Percentiles rank a stretch among this genome's conserved stretches.
phyloP scores from a whole-genome alignment of 2,797 vertebrate genomes.

The Mycteria americana region DNA sequence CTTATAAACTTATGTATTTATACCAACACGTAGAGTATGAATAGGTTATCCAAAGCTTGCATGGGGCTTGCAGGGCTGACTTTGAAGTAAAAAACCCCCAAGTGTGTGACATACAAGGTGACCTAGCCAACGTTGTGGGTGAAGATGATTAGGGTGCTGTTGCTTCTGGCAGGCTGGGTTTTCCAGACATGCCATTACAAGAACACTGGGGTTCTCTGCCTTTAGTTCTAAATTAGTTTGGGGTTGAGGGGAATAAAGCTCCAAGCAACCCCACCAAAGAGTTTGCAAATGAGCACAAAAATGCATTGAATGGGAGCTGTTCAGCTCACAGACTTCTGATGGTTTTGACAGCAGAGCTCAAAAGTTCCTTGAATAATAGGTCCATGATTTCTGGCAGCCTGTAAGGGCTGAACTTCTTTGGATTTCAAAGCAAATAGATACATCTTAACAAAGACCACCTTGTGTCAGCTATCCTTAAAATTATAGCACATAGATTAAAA shows the following conservation, averaged over 20 bases:
- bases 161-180: not conserved
- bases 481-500: constrained; percentile 37
- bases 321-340: constrained; percentile 13
- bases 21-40: not conserved
- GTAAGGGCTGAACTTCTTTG: constrained; percentile 2
- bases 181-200: not conserved
- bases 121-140: not conserved
- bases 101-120: not conserved
- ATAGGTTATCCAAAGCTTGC: not conserved
- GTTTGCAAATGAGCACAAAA: constrained; percentile 18
- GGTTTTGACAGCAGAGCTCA: constrained; percentile 5
- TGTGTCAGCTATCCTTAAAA: constrained; percentile 51
- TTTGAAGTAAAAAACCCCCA: not conserved
- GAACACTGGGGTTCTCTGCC: not conserved
- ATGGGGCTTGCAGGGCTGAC: not conserved
- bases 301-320: not conserved
- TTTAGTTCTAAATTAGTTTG: not conserved
- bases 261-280: not conserved
- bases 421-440: constrained; percentile 53
- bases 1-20: not conserved
- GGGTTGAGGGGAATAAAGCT: not conserved
- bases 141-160: not conserved
- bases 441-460: constrained; percentile 51
- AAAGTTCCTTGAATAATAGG: constrained; percentile 44
- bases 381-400: constrained; percentile 24